Evolutionary conservation across 2,797 vertebrate species (phyloP), one percentile per base, ranked within the genome.

Genomic region (Octomys mimax): DNA sequence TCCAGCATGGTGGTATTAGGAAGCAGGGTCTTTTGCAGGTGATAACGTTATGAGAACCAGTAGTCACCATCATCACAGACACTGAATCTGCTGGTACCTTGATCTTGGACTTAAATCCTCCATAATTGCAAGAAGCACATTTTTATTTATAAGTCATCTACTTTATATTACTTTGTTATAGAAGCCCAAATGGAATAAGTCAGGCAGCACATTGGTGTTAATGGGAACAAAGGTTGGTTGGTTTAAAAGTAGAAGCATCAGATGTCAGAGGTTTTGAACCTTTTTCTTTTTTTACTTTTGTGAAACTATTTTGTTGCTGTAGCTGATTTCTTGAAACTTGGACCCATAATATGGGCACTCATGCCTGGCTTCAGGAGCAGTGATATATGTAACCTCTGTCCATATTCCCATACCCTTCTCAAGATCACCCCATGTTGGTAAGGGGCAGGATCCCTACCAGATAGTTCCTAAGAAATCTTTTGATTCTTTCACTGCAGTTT

Each of bases 401-500:
- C 12, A 31, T 81, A 24, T 71, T 91, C 39, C 36, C 0, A 0
- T 2, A 33, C 33, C 5, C 71, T 88, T 81, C 52, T 59, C 21
- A 78, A 36, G 64, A 31, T 77, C 49, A 61, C 59, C 84, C 14
- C 28, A 64, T 18, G 31, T 78, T 88, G 36, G 19, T 28, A 33
- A 46, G 4, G 24, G 52, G 1, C 28, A 82, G 22, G 22, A 18
- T 42, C 62, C 57, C 24, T 66, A 80, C 2, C 46, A 54, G 71
- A 31, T 28, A 61, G 61, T 54, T 95, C 16, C 61, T 62, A 73
- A 75, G 70, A 97, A 86, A 62, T 81, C 39, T 22, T 94, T 52
- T 28, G 26, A 61, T 83, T 59, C 19, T 89, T 83, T 70, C 33
- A 62, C n/a, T 86, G 46, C 84, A 88, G 68, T 68, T 46, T 28